Base-by-base conservation (phyloP, 1,140 invertebrate genomes). In the Drosophila ironensis region DNA sequence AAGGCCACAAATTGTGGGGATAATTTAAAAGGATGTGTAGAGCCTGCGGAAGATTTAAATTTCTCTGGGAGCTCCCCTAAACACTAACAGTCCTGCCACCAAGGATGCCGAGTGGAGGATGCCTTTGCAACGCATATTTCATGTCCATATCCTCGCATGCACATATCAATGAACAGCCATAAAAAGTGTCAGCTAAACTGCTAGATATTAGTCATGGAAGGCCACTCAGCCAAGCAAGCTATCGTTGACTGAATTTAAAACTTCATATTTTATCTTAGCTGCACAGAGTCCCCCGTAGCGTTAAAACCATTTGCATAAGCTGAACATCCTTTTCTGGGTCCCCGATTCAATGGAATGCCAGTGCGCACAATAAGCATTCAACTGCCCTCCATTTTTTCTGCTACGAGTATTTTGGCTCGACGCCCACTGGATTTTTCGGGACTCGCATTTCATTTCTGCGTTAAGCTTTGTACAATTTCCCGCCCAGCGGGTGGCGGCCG, bases 271-370 rank as follows among this genome's bases (percentile, higher is more conserved):
- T 60, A 60, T 60, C 52, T 60, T 1, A 27, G 8, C 41, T 45
- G 51, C 51, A 54, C 9, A 22, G 40, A 7, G 37, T 11, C 20
- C n/a, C 37, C 16, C 20, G 56, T 7, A 14, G 56, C 37, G 56
- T 60, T 60, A 25, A 60, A 40, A 16, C 56, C 56, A 60, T 60
- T 60, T 60, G 56, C 56, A 60, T 60, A 35, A 60, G 56, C 56
- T 59, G 16, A 25, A 14, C 56, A 57, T 60, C 56, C 56, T 11
- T 56, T 52, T 42, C 57, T 8, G 24, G 25, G 53, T 5, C 56
- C 17, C n/a, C 54, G 35, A 37, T 37, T 59, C 57, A 8, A 45
- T 28, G 22, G 30, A 3, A 22, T 16, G 14, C 2, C 22, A 9
- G n/a, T 22, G 57, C 12, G 57, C 9, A 64, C 60, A 64, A 63